A percentile compares a stretch with the other conserved stretches of the same genome.
phyloP scores from a whole-genome alignment of 2,888 invertebrate species.

The Agriopis leucophaearia region DNA sequence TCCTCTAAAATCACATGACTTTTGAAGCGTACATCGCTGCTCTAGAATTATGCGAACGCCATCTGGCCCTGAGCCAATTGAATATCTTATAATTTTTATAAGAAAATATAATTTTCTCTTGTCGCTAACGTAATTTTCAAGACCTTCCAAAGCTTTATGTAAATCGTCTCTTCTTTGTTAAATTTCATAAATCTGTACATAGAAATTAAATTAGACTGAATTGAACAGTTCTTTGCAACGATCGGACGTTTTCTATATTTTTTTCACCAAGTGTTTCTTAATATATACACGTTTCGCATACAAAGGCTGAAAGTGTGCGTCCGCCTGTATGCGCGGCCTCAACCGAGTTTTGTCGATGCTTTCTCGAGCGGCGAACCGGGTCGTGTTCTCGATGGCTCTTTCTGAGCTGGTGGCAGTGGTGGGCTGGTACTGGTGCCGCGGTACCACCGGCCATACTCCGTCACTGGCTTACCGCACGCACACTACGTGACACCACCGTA shows the following conservation, averaged over 20 bases:
- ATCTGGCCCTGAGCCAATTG: conserved; percentile 41
- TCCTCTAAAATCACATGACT: conserved; percentile 24
- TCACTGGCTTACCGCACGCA: conserved; percentile 61
- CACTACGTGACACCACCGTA: conserved; percentile 54
- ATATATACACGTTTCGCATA: conserved; percentile 65
- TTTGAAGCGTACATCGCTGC: conserved; percentile 25
- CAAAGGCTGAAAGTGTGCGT: conserved; percentile 79
- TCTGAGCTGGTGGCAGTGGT: conserved; percentile 62
- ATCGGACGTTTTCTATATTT: conserved; percentile 56
- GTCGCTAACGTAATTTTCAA: conserved; percentile 19
- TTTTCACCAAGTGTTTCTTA: conserved; percentile 59
- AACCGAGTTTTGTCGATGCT: conserved; percentile 86
- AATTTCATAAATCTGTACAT: conserved; percentile 11
- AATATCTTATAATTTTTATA: conserved; percentile 35
- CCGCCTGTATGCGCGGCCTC: conserved; percentile 81
- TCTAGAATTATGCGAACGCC: conserved; percentile 31
- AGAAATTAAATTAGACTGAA: conserved; percentile 24
- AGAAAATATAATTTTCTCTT: conserved; percentile 36
- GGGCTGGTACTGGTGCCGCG: conserved; percentile 25
- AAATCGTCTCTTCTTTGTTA: conserved; percentile 1
- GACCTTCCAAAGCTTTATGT: conserved; percentile 1
- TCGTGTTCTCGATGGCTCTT: conserved; percentile 83
- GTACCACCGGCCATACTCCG: conserved; percentile 50
- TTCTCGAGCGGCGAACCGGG: conserved; percentile 85
- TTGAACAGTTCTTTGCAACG: conserved; percentile 52